Percentiles rank a stretch among this genome's conserved stretches.
Evolutionary conservation across 2,113 vertebrate genomes (phyloP).

Genomic region (Progne subis): DNA sequence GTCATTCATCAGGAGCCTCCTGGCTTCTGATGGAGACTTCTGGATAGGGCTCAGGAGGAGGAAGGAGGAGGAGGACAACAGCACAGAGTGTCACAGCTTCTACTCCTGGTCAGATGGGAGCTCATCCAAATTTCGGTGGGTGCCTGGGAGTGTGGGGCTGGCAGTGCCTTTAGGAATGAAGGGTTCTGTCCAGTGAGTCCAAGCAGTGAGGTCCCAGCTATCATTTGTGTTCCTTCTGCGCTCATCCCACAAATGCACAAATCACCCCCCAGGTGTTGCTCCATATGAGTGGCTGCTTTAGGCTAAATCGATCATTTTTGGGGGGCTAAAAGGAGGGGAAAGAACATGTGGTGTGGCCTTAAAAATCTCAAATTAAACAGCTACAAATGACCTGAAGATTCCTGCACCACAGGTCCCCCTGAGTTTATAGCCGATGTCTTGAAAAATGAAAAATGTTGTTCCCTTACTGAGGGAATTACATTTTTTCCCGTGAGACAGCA

Average conservation of each 20-base stretch:
- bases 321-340: neutral
- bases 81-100: constrained; percentile 76
- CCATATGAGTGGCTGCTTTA: rapidly evolving
- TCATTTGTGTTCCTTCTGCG: neutral
- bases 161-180: neutral
- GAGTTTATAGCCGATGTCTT: neutral
- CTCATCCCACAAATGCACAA: neutral
- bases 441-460: neutral
- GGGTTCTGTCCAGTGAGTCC: neutral
- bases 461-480: neutral
- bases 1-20: constrained; percentile 82
- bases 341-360: neutral
- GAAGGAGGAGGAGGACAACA: constrained; percentile 73
- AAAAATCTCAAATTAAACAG: neutral
- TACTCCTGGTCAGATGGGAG: constrained; percentile 91
- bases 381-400: neutral
- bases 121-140: constrained; percentile 83
- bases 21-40: constrained; percentile 90
- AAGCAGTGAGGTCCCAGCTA: neutral
- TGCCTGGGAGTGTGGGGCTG: neutral
- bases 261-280: neutral
- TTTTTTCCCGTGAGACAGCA: neutral
- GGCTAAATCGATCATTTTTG: neutral
- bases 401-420: neutral
- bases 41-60: constrained; percentile 91